Percentiles rank a stretch among this genome's conserved stretches.
phyloP scores from a whole-genome alignment of 2,113 vertebrate genomes.

The Passer domesticus region DNA sequence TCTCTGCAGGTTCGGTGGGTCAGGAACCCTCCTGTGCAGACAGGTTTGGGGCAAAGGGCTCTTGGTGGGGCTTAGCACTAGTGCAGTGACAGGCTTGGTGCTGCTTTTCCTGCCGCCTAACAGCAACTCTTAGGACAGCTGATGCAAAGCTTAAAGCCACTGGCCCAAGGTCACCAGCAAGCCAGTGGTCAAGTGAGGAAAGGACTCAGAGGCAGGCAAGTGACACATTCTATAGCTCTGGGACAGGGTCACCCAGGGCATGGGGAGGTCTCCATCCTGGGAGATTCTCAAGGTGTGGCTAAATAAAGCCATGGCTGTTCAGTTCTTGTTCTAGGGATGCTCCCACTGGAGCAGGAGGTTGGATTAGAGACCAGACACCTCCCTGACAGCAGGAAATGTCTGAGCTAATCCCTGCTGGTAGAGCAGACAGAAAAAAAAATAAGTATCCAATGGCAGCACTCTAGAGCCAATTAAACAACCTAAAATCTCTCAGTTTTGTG shows the following conservation, averaged over 20 bases:
- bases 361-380: neutral
- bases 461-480: neutral
- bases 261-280: neutral
- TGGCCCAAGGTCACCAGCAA: neutral
- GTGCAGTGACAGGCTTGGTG: neutral
- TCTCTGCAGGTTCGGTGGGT: neutral
- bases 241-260: neutral
- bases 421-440: neutral
- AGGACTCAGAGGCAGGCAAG: neutral
- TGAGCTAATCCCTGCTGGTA: neutral
- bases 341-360: neutral
- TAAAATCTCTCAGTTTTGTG: neutral
- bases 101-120: neutral
- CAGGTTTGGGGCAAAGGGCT: neutral
- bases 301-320: neutral
- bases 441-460: neutral
- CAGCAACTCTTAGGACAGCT: neutral
- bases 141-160: neutral
- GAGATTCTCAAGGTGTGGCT: neutral
- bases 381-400: neutral
- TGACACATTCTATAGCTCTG: neutral
- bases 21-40: neutral
- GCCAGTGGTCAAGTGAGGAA: neutral
- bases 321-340: neutral
- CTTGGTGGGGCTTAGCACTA: neutral